Percentiles rank a stretch among this genome's conserved stretches.
These are phyloP conservation scores for Saxidomus purpurata DNA, from an alignment of 1,140 invertebrate species.

Conservation along the genomic window DNA sequence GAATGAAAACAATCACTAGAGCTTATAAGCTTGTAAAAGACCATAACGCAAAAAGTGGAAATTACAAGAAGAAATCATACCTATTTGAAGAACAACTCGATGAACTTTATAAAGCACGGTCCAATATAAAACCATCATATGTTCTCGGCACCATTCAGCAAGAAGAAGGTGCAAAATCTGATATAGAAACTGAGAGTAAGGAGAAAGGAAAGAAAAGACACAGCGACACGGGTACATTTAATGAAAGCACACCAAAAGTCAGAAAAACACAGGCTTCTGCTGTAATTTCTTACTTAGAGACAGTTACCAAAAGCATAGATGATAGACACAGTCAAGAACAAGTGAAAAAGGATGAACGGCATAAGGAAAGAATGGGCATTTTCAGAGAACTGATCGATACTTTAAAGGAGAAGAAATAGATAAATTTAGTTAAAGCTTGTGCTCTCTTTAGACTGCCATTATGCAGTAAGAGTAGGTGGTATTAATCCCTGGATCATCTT, in stretches of 20 bases:
- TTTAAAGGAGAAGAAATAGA: constrained; percentile 12
- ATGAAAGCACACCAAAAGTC: not conserved
- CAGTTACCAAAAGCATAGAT: constrained; percentile 14
- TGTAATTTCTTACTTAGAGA: constrained; percentile 13
- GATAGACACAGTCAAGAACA: not conserved
- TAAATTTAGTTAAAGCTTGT: not conserved
- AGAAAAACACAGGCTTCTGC: constrained; percentile 3
- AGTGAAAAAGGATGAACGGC: not conserved
- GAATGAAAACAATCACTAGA: constrained; percentile 38
- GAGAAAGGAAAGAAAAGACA: constrained; percentile 6
- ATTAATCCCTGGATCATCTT: not conserved
- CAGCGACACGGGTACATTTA: not conserved
- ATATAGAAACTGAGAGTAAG: not conserved
- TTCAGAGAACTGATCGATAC: constrained; percentile 2
- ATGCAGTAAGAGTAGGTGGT: not conserved
- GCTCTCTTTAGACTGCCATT: not conserved
- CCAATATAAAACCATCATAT: not conserved
- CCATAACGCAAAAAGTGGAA: not conserved
- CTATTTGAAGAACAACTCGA: not conserved
- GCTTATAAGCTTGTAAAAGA: constrained; percentile 51
- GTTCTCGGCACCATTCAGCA: not conserved
- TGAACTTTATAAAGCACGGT: constrained; percentile 1
- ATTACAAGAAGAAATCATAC: not conserved
- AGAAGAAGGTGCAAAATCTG: not conserved
- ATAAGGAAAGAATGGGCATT: constrained; percentile 2